phyloP scores from a whole-genome alignment of 2,797 vertebrate genomes.

The Glyptemys insculpta region DNA sequence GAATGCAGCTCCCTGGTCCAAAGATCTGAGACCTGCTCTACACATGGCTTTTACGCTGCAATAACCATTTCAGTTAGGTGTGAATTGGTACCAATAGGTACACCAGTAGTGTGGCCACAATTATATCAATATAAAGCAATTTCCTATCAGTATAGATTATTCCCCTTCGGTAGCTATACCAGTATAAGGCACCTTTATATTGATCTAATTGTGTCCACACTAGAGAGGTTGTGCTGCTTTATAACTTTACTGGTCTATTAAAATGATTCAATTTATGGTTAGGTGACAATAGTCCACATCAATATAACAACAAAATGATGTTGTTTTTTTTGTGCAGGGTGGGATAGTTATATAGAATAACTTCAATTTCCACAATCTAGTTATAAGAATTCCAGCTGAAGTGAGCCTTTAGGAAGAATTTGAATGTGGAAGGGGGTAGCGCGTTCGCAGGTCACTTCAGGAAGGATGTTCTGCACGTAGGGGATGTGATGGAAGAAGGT shows the following conservation, averaged over 20 bases:
- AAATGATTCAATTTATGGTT: neutral
- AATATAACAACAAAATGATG: neutral
- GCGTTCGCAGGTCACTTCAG: neutral
- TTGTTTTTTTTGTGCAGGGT: neutral
- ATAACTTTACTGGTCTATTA: neutral
- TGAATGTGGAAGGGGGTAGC: neutral
- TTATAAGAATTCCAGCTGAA: neutral
- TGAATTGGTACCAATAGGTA: neutral
- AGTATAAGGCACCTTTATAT: neutral
- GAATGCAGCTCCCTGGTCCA: neutral
- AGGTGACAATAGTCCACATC: neutral
- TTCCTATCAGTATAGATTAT: neutral
- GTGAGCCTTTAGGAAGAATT: neutral
- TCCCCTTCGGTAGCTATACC: neutral
- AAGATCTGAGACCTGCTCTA: neutral
- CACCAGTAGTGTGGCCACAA: neutral
- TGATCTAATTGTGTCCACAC: neutral
- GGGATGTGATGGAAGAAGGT: neutral
- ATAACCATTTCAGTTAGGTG: neutral
- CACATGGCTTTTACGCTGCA: neutral
- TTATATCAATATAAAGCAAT: neutral
- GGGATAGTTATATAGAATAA: neutral
- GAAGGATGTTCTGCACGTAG: neutral
- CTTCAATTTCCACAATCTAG: neutral
- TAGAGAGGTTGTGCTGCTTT: neutral